Evolutionary conservation across 2,113 vertebrate species (phyloP), one percentile per base, ranked within the genome.

Genomic region (Coregonus clupeaformis): DNA sequence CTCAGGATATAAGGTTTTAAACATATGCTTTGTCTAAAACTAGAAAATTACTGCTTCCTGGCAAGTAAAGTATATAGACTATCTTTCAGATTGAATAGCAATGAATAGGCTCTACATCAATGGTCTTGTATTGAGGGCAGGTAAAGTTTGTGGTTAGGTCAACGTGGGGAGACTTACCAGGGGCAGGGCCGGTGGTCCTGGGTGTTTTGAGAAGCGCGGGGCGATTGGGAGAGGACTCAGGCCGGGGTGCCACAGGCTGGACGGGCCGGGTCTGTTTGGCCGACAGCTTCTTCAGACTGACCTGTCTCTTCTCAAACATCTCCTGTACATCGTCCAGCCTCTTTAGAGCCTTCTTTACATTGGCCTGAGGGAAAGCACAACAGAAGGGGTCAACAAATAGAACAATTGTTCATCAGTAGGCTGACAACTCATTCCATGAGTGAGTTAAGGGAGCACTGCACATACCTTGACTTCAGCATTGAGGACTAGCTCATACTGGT

Each of bases 261-360:
- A 99, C 94, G 0, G 97, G 97, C 47, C 97, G 92, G 0, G 94
- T 96, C 91, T 98, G 96, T 83, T 97, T 97, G 60, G 96, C 95
- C 24, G 96, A 95, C 59, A 98, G 80, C 86, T 95, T 97, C 91
- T 96, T 98, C 80, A 99, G 86, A 80, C 97, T 97, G 16, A 94
- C 81, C 74, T 96, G 95, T 55, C 97, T 93, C 86, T 96, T 98
- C 77, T 95, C 95, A 87, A 97, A 95, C 96, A 99, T 97, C 91
- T 98, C 95, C 73, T 95, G 94, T 6, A 98, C 95, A 1, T 98
- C 94, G 20, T 94, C 89, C 1, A 99, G 91, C 66, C 95, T 94
- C 85, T 95, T 94, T 47, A 98, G 85, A 6, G 95, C 92, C 87
- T 88, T 95, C 89, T 94, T 93, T 72, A 94, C 92, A 65, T 90